Evolutionary conservation across 2,888 invertebrate genomes (phyloP), one percentile per base, ranked within the genome.

Genomic region (Erynnis tages): DNA sequence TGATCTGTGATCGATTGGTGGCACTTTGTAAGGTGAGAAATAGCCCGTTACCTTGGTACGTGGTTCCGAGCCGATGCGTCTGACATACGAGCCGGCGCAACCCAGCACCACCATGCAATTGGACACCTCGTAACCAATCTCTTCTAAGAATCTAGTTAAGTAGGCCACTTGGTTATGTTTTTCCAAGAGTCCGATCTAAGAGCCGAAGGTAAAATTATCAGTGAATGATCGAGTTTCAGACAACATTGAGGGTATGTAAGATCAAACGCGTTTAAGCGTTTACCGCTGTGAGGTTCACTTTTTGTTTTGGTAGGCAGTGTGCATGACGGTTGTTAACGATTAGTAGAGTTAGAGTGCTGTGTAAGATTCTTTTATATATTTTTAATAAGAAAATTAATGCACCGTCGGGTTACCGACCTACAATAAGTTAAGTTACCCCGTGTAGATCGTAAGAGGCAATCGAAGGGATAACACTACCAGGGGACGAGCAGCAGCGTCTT

Each of bases 21-120:
- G 3, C 21, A 5, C 21, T 4, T 21, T 34, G 45, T 25, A 16
- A 44, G n/a, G n/a, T n/a, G 32, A 32, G 45, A 45, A 45, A 45
- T 11, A 34, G 14, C 14, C 34, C 62, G 66, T 59, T 79, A 69
- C 85, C 86, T 83, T 84, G 79, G 69, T 68, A 61, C 66, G 67
- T 55, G 57, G 82, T 84, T 83, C 76, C 80, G 62, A 64, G 59
- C 67, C 69, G 67, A 56, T 69, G 77, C 62, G 53, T 58, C 62
- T 63, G 79, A 75, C 65, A 81, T 62, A 61, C 67, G 82, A 82
- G 73, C 69, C 32, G 54, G 61, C 64, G 72, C 67, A 73, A 75
- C 74, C 66, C 46, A 53, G 59, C 71, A 72, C 68, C 63, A 34
- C 21, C 32, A 47, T 54, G 73, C 54, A 73, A 76, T 66, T 57